phyloP scores from a whole-genome alignment of 2,113 vertebrate species.

The Urocitellus parryii region DNA sequence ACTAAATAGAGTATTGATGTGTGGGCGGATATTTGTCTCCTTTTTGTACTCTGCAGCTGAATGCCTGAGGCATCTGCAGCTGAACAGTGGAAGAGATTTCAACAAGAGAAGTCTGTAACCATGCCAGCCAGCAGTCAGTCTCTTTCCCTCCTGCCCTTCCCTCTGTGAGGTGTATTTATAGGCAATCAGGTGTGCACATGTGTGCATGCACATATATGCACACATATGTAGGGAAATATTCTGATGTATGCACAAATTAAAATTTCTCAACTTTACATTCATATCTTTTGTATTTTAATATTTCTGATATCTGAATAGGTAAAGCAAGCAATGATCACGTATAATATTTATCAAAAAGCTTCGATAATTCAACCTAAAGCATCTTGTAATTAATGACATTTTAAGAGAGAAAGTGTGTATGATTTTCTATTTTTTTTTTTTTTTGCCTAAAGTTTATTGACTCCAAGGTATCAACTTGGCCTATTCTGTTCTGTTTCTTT shows the following conservation, averaged over 20 bases:
- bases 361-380: slow-evolving; percentile 1
- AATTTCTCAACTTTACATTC: background rate
- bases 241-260: background rate
- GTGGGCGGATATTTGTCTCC: slow-evolving; percentile 62
- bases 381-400: background rate
- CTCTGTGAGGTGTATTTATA: background rate
- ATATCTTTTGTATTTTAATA: background rate
- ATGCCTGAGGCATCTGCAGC: slow-evolving; percentile 42
- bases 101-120: slow-evolving; percentile 28
- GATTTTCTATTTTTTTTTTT: slow-evolving; percentile 55
- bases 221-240: background rate
- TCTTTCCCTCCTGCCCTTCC: background rate
- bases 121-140: background rate
- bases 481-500: background rate
- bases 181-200: background rate
- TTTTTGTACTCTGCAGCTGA: slow-evolving; percentile 39
- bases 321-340: background rate
- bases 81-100: background rate
- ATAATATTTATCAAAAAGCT: slow-evolving; percentile 44
- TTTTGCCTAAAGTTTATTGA: slow-evolving; percentile 2
- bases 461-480: background rate
- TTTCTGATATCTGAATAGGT: slow-evolving; percentile 27
- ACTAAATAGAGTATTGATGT: slow-evolving; percentile 50
- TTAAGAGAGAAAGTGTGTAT: background rate
- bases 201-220: background rate